Evolutionary conservation across 2,113 vertebrate genomes (phyloP).

Genomic region (Syrmaticus mikado): DNA sequence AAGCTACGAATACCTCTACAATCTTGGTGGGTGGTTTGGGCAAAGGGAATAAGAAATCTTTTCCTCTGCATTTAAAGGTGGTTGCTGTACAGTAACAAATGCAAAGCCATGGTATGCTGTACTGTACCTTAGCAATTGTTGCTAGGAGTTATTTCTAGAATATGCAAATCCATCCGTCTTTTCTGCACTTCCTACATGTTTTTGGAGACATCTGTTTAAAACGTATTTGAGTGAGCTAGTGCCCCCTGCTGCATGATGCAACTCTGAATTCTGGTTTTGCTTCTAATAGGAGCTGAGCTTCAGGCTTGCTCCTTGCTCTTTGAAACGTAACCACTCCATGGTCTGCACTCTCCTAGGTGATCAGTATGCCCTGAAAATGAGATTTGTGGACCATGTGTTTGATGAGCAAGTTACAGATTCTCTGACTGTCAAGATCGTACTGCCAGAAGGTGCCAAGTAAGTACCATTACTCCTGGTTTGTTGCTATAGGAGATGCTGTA

Average conservation of each 20-base stretch:
- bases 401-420: conserved; percentile 96
- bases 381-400: conserved; percentile 96
- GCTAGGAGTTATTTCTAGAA: conserved; percentile 20
- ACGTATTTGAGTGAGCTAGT: not conserved
- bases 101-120: not conserved
- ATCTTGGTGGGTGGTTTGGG: conserved; percentile 83
- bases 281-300: not conserved
- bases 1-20: conserved; percentile 98
- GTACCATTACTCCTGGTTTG: conserved; percentile 39
- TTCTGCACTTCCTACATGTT: not conserved
- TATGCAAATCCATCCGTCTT: not conserved
- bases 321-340: not conserved
- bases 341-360: conserved; percentile 82
- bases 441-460: conserved; percentile 97
- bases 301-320: not conserved
- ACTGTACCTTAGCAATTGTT: not conserved
- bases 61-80: not conserved
- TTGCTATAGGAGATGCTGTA: not conserved
- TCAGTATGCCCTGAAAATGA: conserved; percentile 97
- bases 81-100: not conserved
- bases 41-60: not conserved
- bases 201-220: not conserved
- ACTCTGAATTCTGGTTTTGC: not conserved
- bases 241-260: not conserved
- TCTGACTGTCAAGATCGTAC: conserved; percentile 92